phyloP scores from a whole-genome alignment of 1,140 invertebrate species.

The Drosophila nigrodunni region DNA sequence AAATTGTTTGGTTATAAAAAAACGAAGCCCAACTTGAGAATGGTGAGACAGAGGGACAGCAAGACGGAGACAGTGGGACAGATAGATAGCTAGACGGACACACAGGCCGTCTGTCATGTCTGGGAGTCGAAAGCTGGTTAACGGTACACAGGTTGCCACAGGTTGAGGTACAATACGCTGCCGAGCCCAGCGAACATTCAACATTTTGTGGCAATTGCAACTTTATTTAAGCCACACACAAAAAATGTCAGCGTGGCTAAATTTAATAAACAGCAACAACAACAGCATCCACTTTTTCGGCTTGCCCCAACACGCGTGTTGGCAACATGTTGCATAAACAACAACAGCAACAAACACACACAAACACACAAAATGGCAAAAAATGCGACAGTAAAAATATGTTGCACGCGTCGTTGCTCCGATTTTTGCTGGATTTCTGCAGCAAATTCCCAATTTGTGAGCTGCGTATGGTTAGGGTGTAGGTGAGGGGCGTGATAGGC shows the following conservation, averaged over 20 bases:
- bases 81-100: constrained; percentile 18
- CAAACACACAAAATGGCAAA: constrained; percentile 17
- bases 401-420: constrained; percentile 64
- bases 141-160: constrained; percentile 36
- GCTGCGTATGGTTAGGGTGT: constrained; percentile 5
- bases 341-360: constrained; percentile 3
- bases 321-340: constrained; percentile 60
- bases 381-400: constrained; percentile 43
- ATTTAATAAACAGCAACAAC: constrained; percentile 69
- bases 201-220: constrained; percentile 80
- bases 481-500: background rate
- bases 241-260: constrained; percentile 71
- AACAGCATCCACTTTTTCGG: constrained; percentile 44
- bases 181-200: constrained; percentile 45
- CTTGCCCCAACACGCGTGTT: constrained; percentile 47
- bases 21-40: constrained; percentile 53
- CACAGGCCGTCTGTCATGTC: constrained; percentile 48
- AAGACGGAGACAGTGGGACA: background rate
- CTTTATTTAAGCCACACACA: constrained; percentile 68
- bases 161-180: constrained; percentile 37
- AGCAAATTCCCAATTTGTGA: constrained; percentile 70
- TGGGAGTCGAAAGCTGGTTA: constrained; percentile 25
- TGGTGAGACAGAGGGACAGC: constrained; percentile 18
- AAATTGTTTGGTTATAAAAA: constrained; percentile 72
- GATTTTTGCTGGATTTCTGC: constrained; percentile 55